A percentile compares a stretch with the other conserved stretches of the same genome.
phyloP scores from a whole-genome alignment of 2,797 vertebrate genomes.

The Liasis olivaceus region DNA sequence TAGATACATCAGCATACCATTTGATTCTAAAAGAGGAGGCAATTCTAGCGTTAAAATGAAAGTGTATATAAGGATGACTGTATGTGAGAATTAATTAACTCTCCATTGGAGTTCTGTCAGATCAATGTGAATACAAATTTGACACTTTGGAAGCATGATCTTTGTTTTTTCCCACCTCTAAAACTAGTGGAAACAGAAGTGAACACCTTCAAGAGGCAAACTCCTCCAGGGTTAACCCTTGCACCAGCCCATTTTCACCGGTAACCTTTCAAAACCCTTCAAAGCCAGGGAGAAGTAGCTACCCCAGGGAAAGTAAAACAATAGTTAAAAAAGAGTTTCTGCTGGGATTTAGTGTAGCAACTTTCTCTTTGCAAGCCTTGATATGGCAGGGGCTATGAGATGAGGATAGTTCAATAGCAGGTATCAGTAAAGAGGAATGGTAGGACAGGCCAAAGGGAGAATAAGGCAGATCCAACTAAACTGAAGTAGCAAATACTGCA shows the following conservation, averaged over 20 bases:
- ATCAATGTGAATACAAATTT: background rate
- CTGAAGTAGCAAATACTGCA: background rate
- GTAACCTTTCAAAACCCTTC: background rate
- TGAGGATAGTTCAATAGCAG: background rate
- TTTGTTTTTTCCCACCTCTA: background rate
- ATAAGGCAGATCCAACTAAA: background rate
- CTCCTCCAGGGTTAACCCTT: background rate
- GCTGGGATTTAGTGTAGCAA: background rate
- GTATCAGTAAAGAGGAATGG: background rate
- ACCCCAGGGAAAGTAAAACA: background rate
- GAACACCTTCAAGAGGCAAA: background rate
- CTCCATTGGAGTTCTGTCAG: background rate
- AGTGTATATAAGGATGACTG: background rate
- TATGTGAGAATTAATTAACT: background rate
- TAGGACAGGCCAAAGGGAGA: background rate
- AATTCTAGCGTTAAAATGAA: background rate
- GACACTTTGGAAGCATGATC: background rate
- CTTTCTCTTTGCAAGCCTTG: background rate
- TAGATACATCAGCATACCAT: background rate
- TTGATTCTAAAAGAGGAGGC: background rate
- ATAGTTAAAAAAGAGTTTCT: background rate
- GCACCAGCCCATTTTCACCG: background rate
- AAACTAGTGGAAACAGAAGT: background rate
- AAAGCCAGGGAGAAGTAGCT: background rate
- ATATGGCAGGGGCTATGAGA: background rate